Evolutionary conservation across 2,888 invertebrate species (phyloP), one percentile per base, ranked within the genome.

Genomic region (Amphipyra tragopoginis): DNA sequence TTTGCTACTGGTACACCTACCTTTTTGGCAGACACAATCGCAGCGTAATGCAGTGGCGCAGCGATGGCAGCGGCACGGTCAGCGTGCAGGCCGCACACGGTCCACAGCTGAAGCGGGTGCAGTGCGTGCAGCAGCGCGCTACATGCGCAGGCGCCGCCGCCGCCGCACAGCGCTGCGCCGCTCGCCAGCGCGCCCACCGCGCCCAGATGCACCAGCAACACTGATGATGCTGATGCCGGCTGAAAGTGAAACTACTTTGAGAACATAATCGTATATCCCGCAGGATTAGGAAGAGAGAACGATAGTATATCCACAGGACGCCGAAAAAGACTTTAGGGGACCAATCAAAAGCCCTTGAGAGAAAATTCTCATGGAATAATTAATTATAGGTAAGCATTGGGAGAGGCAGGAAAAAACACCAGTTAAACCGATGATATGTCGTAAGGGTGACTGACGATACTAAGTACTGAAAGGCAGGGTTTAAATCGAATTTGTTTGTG

Each of bases 21-120:
- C 95, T 97, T 96, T 77, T 95, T 96, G 0, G 97, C 96, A 42
- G 96, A 97, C 21, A 97, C 97, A 60, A 97, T 94, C 53, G 97
- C 97, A 29, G 96, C 96, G 89, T 98, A 98, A 85, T 97, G 97
- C 64, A 98, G 89, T 0, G 97, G 97, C 0, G 97, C 96, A 0
- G 97, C 96, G 54, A 98, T 97, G 44, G 97, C 97, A 66, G 97
- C 97, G 70, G 97, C 97, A 65, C 97, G 94, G 89, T 97, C 97
- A 61, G 97, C 97, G 83, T 97, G 97, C 66, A 97, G 94, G 5
- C 97, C 97, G 75, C 97, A 97, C 36, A 97, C 96, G 2, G 97
- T 97, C 97, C 97, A 97, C 71, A 97, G 92, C 43, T 96, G 96
- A 63, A 97, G 93, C 4, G 97, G 97, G 80, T 97, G 97, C 48